phyloP scores from a whole-genome alignment of 30 jellyfish, hydroid and myxozoan species.

The Turritopsis rubra region DNA sequence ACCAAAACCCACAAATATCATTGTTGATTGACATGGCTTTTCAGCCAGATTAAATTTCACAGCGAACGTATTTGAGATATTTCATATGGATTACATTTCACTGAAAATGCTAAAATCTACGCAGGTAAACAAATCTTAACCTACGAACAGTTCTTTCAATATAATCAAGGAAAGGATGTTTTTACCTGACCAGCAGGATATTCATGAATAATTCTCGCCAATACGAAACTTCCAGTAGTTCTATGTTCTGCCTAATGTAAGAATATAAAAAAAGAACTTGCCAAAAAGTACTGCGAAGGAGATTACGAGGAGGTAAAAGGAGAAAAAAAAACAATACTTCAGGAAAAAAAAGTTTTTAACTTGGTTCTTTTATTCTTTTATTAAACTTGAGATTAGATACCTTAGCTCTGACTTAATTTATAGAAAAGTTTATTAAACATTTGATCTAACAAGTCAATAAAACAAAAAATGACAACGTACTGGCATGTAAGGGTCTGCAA shows the following conservation, averaged over 20 bases:
- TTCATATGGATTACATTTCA: too few species aligned
- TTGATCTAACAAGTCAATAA: background rate
- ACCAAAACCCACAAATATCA: too few species aligned
- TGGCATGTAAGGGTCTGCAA: constrained; percentile 95
- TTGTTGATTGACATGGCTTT: too few species aligned
- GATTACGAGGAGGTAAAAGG: background rate
- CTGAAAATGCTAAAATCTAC: too few species aligned
- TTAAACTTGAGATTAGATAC: background rate
- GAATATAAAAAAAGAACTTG: background rate
- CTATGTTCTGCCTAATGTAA: constrained; percentile 82
- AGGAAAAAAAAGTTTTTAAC: background rate
- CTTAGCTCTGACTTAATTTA: background rate
- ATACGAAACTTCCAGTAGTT: constrained; percentile 87
- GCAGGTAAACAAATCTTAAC: background rate
- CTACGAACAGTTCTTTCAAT: background rate
- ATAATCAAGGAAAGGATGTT: background rate
- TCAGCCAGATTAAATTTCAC: too few species aligned
- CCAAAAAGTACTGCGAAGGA: too few species aligned
- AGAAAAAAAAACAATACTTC: constrained; percentile 3
- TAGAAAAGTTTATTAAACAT: background rate
- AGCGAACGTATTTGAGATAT: too few species aligned
- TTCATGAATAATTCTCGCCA: constrained; percentile 87
- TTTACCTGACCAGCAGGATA: constrained; percentile 93
- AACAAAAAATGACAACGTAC: constrained; percentile 36
- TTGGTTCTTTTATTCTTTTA: background rate